Percentiles rank a stretch among this genome's conserved stretches.
phyloP scores from a whole-genome alignment of 2,888 invertebrate genomes.

The Eristalis pertinax region DNA sequence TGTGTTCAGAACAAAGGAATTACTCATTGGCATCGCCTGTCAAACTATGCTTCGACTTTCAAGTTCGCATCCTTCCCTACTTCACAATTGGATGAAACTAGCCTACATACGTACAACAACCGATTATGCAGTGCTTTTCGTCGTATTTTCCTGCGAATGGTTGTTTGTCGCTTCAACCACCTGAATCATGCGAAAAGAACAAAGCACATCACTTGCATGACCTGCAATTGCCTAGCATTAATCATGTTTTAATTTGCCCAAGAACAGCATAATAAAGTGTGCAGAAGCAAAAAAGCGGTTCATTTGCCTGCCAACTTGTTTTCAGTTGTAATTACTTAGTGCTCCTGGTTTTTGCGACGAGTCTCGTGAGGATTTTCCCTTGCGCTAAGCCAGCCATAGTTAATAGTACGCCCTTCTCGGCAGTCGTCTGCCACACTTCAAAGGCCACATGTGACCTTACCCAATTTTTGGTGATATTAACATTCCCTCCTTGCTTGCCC shows the following conservation, averaged over 20 bases:
- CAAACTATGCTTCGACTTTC: too few relatives aligned
- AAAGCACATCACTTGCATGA: background rate
- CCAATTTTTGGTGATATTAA: background rate
- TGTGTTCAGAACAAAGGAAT: background rate
- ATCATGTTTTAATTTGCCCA: background rate
- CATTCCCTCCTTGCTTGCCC: background rate
- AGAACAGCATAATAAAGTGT: background rate
- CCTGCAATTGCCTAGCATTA: background rate
- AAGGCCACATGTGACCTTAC: background rate
- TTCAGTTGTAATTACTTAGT: background rate
- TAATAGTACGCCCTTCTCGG: background rate
- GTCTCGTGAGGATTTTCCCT: background rate
- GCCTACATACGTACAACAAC: too few relatives aligned
- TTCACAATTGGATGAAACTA: too few relatives aligned
- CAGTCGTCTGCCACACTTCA: background rate
- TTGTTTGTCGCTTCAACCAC: too few relatives aligned
- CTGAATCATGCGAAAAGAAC: background rate
- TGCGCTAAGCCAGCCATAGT: background rate
- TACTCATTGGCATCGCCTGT: too few relatives aligned
- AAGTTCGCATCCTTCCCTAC: too few relatives aligned
- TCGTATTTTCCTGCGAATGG: background rate
- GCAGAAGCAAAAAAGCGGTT: background rate
- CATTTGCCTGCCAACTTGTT: background rate
- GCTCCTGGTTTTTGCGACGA: background rate
- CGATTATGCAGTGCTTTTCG: too few relatives aligned